Percentiles rank a stretch among this genome's conserved stretches.
Conservation (phyloP, 2,797 vertebrate species). For the Hapalemur alaotrensis region DNA sequence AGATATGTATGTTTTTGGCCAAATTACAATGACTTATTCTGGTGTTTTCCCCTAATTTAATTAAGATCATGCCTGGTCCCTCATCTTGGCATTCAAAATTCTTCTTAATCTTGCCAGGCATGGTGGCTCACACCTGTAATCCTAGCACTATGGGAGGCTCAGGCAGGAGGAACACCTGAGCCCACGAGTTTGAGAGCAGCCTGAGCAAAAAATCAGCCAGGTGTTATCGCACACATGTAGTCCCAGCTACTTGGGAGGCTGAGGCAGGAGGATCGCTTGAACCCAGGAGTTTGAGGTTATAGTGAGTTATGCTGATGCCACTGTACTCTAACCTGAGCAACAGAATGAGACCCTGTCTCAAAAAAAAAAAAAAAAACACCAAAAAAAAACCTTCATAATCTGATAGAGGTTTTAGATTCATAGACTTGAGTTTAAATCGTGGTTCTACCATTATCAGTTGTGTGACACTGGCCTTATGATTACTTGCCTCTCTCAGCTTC, state of each 20-base stretch:
- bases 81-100: background rate
- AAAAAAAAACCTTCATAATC: background rate
- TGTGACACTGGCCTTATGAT: background rate
- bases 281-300: background rate
- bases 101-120: background rate
- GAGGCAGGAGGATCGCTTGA: background rate
- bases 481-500: conserved; percentile 15
- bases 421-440: conserved; percentile 3
- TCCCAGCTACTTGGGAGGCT: background rate
- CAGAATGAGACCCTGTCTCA: background rate
- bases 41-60: background rate
- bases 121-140: background rate
- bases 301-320: background rate
- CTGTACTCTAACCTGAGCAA: background rate
- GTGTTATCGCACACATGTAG: background rate
- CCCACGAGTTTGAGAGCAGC: background rate
- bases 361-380: background rate
- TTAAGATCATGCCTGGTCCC: background rate
- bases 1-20: conserved; percentile 2
- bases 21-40: conserved; percentile 32
- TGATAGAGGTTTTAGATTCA: background rate
- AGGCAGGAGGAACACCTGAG: background rate
- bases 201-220: background rate
- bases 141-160: background rate
- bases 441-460: conserved; percentile 8